Percentiles rank a stretch among this genome's conserved stretches.
phyloP scores from a whole-genome alignment of 2,113 vertebrate species.

The Strix uralensis region DNA sequence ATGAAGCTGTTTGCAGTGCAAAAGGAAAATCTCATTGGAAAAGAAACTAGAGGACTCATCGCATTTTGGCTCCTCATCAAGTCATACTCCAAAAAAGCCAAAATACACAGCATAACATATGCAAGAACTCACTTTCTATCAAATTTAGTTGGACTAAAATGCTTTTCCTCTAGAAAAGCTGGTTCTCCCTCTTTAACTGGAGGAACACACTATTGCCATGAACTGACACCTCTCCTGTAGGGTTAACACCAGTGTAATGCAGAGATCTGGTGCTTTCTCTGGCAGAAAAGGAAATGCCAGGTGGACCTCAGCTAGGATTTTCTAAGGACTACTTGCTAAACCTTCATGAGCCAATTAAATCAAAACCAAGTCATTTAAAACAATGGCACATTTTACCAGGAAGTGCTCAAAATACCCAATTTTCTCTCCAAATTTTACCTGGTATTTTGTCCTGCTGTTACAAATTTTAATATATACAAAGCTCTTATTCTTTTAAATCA shows the following conservation, averaged over 20 bases:
- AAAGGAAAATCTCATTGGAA: not conserved
- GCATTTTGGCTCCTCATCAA: not conserved
- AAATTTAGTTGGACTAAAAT: not conserved
- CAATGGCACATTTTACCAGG: not conserved
- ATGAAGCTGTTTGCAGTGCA: not conserved
- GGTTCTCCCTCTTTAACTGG: not conserved
- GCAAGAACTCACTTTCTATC: not conserved
- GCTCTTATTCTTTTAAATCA: constrained; percentile 69
- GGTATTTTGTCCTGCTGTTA: not conserved
- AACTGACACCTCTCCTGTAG: not conserved
- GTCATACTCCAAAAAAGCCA: not conserved
- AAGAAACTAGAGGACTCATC: not conserved
- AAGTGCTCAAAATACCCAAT: not conserved
- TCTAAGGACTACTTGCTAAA: not conserved
- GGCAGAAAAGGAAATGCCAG: not conserved
- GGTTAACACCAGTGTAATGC: not conserved
- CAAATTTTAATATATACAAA: constrained; percentile 84
- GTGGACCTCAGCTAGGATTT: not conserved
- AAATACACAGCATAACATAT: not conserved
- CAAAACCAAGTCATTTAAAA: not conserved
- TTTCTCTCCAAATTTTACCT: not conserved
- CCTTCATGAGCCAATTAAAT: not conserved
- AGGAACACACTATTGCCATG: not conserved
- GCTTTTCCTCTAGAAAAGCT: not conserved
- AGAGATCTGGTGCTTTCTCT: not conserved